Percentiles rank a stretch among this genome's conserved stretches.
These are phyloP conservation scores for Pocillopora grandis DNA, from an alignment of 92 coral and sea anemone species.

Conservation along the genomic window DNA sequence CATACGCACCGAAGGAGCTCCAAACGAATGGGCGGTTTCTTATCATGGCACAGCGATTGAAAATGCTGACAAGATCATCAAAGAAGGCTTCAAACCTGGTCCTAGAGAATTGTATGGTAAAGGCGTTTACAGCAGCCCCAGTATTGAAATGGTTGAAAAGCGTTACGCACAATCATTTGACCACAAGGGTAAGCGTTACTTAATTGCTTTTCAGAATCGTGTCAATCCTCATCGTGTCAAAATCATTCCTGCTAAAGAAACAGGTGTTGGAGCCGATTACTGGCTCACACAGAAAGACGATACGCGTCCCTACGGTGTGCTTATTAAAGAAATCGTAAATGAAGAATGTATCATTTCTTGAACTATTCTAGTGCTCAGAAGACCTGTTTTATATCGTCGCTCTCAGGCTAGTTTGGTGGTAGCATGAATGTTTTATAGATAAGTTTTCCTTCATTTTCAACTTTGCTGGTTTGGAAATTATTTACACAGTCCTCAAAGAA, in stretches of 20 bases:
- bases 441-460: too few species aligned
- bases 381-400: too few species aligned
- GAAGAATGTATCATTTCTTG: too few species aligned
- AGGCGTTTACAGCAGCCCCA: slow-evolving; percentile 58
- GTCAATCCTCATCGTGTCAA: slow-evolving; percentile 15
- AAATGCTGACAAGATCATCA: slow-evolving; percentile 15
- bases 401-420: too few species aligned
- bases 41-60: slow-evolving; percentile 46
- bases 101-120: slow-evolving; percentile 13
- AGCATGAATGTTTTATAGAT: too few species aligned
- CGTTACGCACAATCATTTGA: slow-evolving; percentile 14
- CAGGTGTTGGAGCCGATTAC: neutral
- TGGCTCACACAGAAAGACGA: neutral
- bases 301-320: neutral
- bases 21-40: slow-evolving; percentile 63
- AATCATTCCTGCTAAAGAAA: neutral
- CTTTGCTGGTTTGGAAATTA: too few species aligned
- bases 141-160: slow-evolving; percentile 36
- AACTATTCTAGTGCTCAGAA: too few species aligned
- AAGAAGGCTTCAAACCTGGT: slow-evolving; percentile 27
- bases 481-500: too few species aligned
- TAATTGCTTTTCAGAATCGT: slow-evolving; percentile 49
- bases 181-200: slow-evolving; percentile 20
- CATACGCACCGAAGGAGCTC: slow-evolving; percentile 22
- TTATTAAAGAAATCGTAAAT: neutral